Conservation (phyloP, 2,888 invertebrate genomes). For the Blastobasis adustella region DNA sequence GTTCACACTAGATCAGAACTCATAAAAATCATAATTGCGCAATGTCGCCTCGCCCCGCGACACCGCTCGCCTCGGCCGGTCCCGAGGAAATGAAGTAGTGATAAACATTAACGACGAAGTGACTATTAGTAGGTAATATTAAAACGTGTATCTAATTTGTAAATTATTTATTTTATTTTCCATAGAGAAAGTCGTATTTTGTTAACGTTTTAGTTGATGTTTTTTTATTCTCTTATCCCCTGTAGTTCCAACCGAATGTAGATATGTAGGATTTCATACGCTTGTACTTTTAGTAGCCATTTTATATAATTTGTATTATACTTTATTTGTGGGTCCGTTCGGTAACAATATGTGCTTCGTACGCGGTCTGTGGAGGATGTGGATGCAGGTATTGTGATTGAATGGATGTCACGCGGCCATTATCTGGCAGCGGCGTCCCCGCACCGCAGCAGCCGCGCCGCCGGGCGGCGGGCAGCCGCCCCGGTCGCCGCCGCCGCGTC, state of each 20-base stretch:
- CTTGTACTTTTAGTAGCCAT: conserved; percentile 72
- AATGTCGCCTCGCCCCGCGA: conserved; percentile 15
- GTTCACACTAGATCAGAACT: conserved; percentile 19
- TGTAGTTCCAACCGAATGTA: conserved; percentile 67
- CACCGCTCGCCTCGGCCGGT: conserved; percentile 40
- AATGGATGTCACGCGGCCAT: conserved; percentile 44
- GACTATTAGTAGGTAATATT: conserved; percentile 48
- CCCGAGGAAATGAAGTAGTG: conserved; percentile 55
- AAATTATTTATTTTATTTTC: conserved; percentile 72
- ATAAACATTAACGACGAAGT: conserved; percentile 57
- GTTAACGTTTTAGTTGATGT: conserved; percentile 75
- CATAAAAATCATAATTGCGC: conserved; percentile 17
- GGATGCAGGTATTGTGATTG: conserved; percentile 52
- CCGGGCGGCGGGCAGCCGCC: background rate
- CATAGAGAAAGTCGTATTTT: conserved; percentile 74
- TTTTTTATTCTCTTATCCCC: conserved; percentile 62
- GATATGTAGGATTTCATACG: conserved; percentile 70
- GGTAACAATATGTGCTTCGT: conserved; percentile 50
- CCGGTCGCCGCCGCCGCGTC: background rate
- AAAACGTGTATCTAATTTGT: conserved; percentile 72
- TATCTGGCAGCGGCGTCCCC: conserved; percentile 49
- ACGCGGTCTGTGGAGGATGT: conserved; percentile 46
- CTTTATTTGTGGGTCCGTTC: conserved; percentile 40
- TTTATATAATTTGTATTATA: conserved; percentile 59
- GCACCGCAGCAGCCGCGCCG: conserved; percentile 33